These are phyloP conservation scores for Drosophila pseudoobscura DNA, from an alignment of 1,140 invertebrate genomes.

Conservation along the genomic window DNA sequence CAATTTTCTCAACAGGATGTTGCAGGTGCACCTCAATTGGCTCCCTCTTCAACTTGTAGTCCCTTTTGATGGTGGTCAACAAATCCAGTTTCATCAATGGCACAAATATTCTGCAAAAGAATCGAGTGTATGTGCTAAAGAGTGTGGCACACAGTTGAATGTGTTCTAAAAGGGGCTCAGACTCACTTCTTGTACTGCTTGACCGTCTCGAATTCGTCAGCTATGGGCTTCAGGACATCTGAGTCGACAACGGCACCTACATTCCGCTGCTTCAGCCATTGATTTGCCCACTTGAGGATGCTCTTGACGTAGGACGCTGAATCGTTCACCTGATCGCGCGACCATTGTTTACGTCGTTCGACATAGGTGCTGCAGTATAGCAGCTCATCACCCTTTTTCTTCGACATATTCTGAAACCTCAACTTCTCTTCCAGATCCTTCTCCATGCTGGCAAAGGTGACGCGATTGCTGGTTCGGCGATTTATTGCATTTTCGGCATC, in stretches of 20 bases:
- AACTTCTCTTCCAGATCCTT: conserved; percentile 12
- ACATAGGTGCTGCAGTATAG: conserved; percentile 33
- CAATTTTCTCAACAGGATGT: conserved; percentile 8
- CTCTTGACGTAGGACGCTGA: conserved; percentile 32
- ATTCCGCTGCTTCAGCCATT: conserved; percentile 57
- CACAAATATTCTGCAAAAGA: conserved; percentile 51
- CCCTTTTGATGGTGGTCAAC: conserved; percentile 56
- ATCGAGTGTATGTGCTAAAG: neutral
- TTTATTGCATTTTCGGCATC: conserved; percentile 44
- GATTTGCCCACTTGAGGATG: conserved; percentile 65
- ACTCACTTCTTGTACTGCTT: conserved; percentile 68
- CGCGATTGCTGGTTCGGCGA: conserved; percentile 64
- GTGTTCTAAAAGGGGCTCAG: neutral
- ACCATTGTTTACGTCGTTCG: conserved; percentile 46
- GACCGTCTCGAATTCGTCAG: conserved; percentile 53
- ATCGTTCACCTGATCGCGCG: conserved; percentile 33
- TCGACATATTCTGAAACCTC: neutral
- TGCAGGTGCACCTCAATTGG: conserved; percentile 30
- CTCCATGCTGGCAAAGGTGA: conserved; percentile 70
- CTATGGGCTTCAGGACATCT: conserved; percentile 59
- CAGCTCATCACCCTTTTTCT: conserved; percentile 39
- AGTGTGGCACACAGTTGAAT: neutral
- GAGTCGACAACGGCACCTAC: conserved; percentile 38
- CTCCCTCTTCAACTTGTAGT: conserved; percentile 29
- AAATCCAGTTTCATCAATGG: conserved; percentile 75